Percentiles rank a stretch among this genome's conserved stretches.
phyloP scores from a whole-genome alignment of 2,113 vertebrate species.

The Saccopteryx leptura region DNA sequence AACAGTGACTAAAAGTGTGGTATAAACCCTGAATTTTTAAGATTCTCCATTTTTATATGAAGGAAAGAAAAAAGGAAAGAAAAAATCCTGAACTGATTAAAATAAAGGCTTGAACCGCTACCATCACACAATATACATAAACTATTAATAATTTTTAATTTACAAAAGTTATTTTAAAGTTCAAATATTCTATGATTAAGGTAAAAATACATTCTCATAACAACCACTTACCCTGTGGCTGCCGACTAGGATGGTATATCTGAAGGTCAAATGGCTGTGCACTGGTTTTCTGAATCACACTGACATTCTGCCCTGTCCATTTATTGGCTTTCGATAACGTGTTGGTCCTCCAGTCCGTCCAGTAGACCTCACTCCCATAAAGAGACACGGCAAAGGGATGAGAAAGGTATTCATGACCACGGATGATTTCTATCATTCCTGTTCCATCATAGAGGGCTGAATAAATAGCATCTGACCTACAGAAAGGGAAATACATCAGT shows the following conservation, averaged over 20 bases:
- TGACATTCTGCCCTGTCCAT: slow-evolving; percentile 98
- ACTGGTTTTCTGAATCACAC: slow-evolving; percentile 99
- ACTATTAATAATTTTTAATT: background rate
- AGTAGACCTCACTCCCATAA: slow-evolving; percentile 97
- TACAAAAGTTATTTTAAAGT: background rate
- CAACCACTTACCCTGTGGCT: slow-evolving; percentile 93
- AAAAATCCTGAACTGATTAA: background rate
- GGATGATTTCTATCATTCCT: slow-evolving; percentile 96
- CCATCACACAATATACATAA: background rate
- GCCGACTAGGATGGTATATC: slow-evolving; percentile 98
- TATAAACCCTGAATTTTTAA: background rate
- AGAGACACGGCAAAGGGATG: slow-evolving; percentile 99
- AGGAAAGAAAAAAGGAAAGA: background rate
- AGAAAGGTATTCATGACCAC: slow-evolving; percentile 98
- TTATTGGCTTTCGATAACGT: slow-evolving; percentile 98
- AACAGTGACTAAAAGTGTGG: background rate
- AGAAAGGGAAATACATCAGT: slow-evolving; percentile 69
- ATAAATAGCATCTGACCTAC: slow-evolving; percentile 98
- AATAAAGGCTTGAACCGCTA: background rate
- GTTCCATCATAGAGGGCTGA: slow-evolving; percentile 97
- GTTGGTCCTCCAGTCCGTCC: slow-evolving; percentile 99
- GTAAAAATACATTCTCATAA: background rate
- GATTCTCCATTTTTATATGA: background rate
- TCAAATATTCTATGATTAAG: background rate
- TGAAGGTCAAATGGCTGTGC: slow-evolving; percentile 99